phyloP scores from a whole-genome alignment of 2,797 vertebrate species.

The Lacerta bilineata region DNA sequence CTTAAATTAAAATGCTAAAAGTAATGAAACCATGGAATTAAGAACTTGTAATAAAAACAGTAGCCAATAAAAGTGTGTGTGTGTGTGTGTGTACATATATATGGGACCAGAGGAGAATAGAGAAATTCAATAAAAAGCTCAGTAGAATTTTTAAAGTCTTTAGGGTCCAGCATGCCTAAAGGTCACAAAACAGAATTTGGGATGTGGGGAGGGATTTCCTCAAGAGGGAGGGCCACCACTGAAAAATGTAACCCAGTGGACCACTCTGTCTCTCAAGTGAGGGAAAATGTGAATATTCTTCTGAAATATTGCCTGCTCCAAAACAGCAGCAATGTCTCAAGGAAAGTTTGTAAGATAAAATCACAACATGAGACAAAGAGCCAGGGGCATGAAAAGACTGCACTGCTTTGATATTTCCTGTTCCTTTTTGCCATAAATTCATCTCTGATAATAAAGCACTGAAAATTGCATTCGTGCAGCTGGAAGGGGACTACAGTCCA shows the following conservation, averaged over 20 bases:
- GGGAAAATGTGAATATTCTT: background rate
- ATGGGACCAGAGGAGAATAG: background rate
- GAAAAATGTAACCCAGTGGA: background rate
- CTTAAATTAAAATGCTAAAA: background rate
- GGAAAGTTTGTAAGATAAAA: constrained; percentile 16
- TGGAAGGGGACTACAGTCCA: background rate
- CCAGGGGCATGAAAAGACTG: constrained; percentile 9
- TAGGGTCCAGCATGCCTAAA: background rate
- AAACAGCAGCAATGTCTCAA: constrained; percentile 28
- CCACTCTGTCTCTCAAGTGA: background rate
- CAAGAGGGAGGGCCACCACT: background rate
- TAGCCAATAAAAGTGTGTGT: background rate
- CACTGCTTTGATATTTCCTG: constrained; percentile 30
- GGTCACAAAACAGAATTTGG: background rate
- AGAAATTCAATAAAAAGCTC: constrained; percentile 9
- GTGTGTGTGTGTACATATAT: background rate
- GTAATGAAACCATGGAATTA: background rate
- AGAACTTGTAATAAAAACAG: background rate
- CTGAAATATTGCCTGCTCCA: constrained; percentile 14
- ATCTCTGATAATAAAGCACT: background rate
- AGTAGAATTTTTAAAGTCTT: background rate
- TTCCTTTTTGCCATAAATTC: background rate
- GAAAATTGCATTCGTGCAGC: background rate
- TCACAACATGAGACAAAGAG: constrained; percentile 7
- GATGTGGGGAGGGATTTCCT: background rate